Base-by-base conservation (phyloP, 2,797 vertebrate species). In the Dryobates pubescens region DNA sequence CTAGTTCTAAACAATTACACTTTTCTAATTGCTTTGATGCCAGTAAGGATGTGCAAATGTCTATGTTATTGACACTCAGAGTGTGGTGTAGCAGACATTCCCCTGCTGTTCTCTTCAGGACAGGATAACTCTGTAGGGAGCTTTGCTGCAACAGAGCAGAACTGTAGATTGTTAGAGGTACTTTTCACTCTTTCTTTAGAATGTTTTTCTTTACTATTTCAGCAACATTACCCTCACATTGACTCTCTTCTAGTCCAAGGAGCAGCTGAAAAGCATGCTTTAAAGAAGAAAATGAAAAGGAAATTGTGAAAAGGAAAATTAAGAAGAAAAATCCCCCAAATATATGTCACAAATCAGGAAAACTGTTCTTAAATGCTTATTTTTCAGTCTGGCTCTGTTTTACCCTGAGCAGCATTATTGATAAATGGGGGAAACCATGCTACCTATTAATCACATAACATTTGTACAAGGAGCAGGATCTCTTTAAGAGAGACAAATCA, bases 361-460 rank as follows among this genome's bases (percentile, higher is more conserved):
- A 87, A 86, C 47, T 76, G 49, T 27, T 57, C 62, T 63, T 90
- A 70, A 76, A 76, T 26, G 49, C n/a, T 30, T 77, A 13, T 56
- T 87, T 86, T 5, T 71, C 80, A 93, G 72, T n/a, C n/a, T 83
- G 24, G 14, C 78, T 94, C 30, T 69, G 10, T 75, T 88, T 92
- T 81, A 56, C 41, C 82, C 67, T 65, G 47, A 93, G 53, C 24
- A 64, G 45, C 38, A 68, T 20, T 77, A 54, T 17, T 81, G 69
- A 89, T 70, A 71, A 77, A 76, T 80, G 75, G 59, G 75, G 49
- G 63, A 57, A 93, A 45, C 3, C 34, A 57, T n/a, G 36, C 56
- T 58, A n/a, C 56, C 41, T 63, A n/a, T 53, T 45, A 20, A 62
- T 80, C 29, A 74, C 63, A 34, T 18, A 38, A 20, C 29, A 63